Percentiles rank a stretch among this genome's conserved stretches.
Evolutionary conservation across 1,140 invertebrate genomes (phyloP).

Genomic region (Zelostemma sp.): DNA sequence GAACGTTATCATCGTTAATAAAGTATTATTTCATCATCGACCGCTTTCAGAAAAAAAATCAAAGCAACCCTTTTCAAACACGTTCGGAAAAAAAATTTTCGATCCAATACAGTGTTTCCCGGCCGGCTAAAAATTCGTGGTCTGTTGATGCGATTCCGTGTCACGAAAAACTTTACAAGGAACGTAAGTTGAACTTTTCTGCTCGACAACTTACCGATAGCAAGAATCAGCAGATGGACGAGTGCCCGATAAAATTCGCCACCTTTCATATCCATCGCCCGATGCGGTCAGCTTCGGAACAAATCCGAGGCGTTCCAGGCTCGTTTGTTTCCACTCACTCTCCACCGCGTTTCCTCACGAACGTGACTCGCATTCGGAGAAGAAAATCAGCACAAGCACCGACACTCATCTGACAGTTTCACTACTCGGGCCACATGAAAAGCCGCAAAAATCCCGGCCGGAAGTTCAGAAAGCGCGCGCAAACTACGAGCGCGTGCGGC

Average conservation of each 20-base stretch:
- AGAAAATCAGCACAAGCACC: constrained; percentile 7
- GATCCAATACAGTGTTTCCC: too few species aligned
- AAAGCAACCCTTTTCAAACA: too few species aligned
- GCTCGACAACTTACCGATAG: constrained; percentile 57
- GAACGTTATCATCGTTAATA: too few species aligned
- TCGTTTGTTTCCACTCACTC: constrained; percentile 23
- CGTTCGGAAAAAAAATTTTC: too few species aligned
- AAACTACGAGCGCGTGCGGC: constrained; percentile 31
- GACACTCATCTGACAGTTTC: constrained; percentile 4
- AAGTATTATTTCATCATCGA: too few species aligned
- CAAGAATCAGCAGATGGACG: constrained; percentile 55
- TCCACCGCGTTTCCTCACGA: constrained; percentile 4
- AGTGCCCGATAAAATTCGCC: constrained; percentile 47
- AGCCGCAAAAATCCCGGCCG: constrained; percentile 5
- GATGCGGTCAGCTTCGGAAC: background rate
- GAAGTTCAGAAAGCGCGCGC: constrained; percentile 12
- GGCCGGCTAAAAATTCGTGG: too few species aligned
- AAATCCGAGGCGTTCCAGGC: constrained; percentile 23
- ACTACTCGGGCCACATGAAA: constrained; percentile 10
- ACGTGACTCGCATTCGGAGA: constrained; percentile 19
- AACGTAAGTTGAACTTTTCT: background rate
- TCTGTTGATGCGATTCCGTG: too few species aligned
- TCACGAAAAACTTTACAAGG: background rate
- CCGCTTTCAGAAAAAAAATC: too few species aligned
- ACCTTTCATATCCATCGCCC: constrained; percentile 57